These are phyloP conservation scores for Conus betulinus DNA, from an alignment of 1,140 invertebrate genomes.

Conservation along the genomic window DNA sequence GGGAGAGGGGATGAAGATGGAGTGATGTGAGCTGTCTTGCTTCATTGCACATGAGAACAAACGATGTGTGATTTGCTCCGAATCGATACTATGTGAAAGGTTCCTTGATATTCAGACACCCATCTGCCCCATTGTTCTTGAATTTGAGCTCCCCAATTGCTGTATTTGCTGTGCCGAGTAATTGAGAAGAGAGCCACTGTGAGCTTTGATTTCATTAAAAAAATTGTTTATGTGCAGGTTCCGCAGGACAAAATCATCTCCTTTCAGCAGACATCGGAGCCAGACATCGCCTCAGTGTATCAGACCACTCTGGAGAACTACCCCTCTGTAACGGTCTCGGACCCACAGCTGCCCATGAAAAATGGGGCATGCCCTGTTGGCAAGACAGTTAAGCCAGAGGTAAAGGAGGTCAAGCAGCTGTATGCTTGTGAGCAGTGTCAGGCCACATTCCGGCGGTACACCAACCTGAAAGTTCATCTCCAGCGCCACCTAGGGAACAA, in stretches of 20 bases:
- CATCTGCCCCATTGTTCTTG: too few species aligned
- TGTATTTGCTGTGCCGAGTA: too few species aligned
- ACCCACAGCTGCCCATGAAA: background rate
- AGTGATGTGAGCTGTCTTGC: too few species aligned
- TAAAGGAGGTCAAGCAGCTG: background rate
- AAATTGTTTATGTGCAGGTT: background rate
- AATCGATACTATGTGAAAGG: too few species aligned
- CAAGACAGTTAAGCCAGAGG: background rate
- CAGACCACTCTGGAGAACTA: background rate
- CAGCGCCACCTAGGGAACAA: slow-evolving; percentile 6
- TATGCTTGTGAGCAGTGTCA: background rate
- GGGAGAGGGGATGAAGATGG: too few species aligned
- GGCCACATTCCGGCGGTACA: slow-evolving; percentile 5
- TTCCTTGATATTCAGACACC: too few species aligned
- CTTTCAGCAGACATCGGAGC: background rate
- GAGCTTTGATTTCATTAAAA: too few species aligned
- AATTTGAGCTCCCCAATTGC: too few species aligned
- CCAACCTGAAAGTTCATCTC: slow-evolving; percentile 14
- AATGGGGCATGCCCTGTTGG: too few species aligned
- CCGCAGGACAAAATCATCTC: background rate
- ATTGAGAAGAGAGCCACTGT: too few species aligned
- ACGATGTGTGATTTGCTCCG: too few species aligned
- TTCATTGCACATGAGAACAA: too few species aligned
- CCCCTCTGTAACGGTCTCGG: background rate
- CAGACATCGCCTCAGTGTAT: background rate